phyloP scores from a whole-genome alignment of 2,113 vertebrate genomes.

The Chaetodon auriga region DNA sequence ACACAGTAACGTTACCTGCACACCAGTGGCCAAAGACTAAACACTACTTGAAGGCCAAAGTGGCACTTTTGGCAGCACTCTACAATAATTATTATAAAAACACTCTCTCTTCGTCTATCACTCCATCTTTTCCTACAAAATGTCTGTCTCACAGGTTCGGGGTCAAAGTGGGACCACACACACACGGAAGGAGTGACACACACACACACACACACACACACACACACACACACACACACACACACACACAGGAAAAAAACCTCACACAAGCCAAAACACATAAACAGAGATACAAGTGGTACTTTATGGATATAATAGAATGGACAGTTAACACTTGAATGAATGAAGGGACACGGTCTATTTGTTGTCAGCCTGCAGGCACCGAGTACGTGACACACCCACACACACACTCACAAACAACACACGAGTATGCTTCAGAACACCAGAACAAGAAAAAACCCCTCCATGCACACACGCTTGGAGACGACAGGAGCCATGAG shows the following conservation, averaged over 20 bases:
- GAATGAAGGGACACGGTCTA: conserved; percentile 13
- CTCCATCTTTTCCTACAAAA: not conserved
- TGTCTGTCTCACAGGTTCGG: not conserved
- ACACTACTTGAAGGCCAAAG: conserved; percentile 6
- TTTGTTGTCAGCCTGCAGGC: conserved; percentile 14
- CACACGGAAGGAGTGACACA: not conserved
- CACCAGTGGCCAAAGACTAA: conserved; percentile 5
- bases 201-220: not conserved
- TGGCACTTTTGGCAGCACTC: conserved; percentile 4
- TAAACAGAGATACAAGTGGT: not conserved
- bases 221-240: too few relatives aligned
- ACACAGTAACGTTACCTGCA: not conserved
- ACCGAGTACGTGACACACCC: conserved; percentile 4
- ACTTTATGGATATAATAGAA: not conserved
- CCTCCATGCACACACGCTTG: not conserved
- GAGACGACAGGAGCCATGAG: not conserved
- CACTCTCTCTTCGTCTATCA: not conserved
- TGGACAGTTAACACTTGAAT: conserved; percentile 9
- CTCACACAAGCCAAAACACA: not conserved
- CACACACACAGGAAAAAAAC: not conserved
- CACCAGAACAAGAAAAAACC: not conserved
- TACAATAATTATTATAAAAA: conserved; percentile 6
- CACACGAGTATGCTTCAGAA: conserved; percentile 15
- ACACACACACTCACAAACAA: conserved; percentile 11
- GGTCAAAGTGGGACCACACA: not conserved